A percentile compares a stretch with the other conserved stretches of the same genome.
These are phyloP conservation scores for Eonycteris spelaea DNA, from an alignment of 2,113 vertebrate species.

Conservation along the genomic window DNA sequence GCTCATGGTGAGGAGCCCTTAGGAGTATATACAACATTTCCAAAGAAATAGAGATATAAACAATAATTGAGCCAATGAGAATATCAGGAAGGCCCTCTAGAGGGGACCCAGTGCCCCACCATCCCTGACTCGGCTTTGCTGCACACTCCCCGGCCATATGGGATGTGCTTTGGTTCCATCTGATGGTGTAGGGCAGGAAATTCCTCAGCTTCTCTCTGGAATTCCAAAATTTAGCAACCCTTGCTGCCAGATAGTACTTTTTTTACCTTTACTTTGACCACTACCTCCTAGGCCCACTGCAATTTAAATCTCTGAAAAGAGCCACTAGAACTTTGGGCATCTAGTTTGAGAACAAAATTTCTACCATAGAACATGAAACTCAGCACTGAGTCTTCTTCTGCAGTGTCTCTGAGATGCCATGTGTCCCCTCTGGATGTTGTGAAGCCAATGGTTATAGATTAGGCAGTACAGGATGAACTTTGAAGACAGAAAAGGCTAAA, in stretches of 20 bases:
- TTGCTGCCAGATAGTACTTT: neutral
- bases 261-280: neutral
- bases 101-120: neutral
- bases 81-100: neutral
- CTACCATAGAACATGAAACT: neutral
- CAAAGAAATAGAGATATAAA: neutral
- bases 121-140: neutral
- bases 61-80: neutral
- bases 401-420: neutral
- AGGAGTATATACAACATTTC: neutral
- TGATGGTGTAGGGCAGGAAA: neutral
- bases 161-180: neutral
- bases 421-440: neutral
- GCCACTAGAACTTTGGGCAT: neutral
- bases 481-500: neutral
- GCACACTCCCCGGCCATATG: neutral
- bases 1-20: neutral
- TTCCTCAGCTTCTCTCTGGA: neutral
- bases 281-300: neutral
- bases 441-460: neutral
- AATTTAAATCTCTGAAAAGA: constrained; percentile 43
- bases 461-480: neutral
- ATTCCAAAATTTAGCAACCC: constrained; percentile 29
- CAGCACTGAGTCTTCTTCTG: neutral
- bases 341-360: neutral